These are phyloP conservation scores for Clanis bilineata DNA, from an alignment of 2,888 invertebrate species.

Conservation along the genomic window DNA sequence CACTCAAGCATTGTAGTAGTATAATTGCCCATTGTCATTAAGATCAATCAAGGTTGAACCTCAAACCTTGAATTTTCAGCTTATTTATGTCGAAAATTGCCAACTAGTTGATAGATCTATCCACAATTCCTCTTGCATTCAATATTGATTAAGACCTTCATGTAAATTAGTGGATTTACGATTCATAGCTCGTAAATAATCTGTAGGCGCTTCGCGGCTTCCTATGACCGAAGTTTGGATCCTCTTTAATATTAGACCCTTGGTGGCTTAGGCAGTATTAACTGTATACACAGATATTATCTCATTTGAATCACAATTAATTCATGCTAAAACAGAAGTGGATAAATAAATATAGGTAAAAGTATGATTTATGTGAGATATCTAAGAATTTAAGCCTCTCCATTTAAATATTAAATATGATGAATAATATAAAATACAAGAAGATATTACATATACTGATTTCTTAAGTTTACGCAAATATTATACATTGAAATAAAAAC, in stretches of 20 bases:
- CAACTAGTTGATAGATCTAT: neutral
- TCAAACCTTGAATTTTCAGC: no score
- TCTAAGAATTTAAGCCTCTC: no score
- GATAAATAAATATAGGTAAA: no score
- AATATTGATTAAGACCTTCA: neutral
- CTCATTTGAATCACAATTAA: neutral
- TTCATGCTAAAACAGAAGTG: neutral
- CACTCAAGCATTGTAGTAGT: no score
- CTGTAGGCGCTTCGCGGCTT: constrained; percentile 11
- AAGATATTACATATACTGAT: no score
- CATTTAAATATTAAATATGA: no score
- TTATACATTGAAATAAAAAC: no score
- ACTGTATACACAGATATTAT: neutral
- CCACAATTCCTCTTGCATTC: neutral
- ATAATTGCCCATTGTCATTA: no score
- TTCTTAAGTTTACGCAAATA: no score
- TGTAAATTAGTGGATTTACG: neutral
- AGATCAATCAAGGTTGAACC: no score
- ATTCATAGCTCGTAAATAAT: constrained; percentile 17
- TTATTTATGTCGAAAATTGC: neutral
- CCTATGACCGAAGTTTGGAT: neutral
- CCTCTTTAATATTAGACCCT: neutral
- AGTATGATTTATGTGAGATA: no score
- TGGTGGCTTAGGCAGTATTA: neutral
- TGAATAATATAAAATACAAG: no score